phyloP scores from a whole-genome alignment of 2,888 invertebrate species.

The Diaprepes abbreviatus region DNA sequence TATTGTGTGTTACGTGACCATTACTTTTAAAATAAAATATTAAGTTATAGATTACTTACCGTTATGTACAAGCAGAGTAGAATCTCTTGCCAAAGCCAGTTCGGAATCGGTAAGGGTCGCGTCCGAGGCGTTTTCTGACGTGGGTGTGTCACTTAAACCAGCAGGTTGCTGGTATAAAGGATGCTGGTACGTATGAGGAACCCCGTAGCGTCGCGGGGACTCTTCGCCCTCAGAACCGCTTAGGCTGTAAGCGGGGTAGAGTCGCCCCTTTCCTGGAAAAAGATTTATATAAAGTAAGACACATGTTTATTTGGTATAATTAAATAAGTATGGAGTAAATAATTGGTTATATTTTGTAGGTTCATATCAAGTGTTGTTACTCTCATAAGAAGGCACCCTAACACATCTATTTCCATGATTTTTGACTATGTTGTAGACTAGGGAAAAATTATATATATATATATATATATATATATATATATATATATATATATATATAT shows the following conservation, averaged over 20 bases:
- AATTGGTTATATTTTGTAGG: no score
- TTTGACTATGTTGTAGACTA: no score
- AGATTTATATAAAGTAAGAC: no score
- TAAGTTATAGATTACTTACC: slow-evolving; percentile 78
- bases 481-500: background rate
- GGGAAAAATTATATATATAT: background rate
- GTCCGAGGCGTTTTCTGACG: slow-evolving; percentile 88
- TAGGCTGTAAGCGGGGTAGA: slow-evolving; percentile 86
- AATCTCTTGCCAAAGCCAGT: slow-evolving; percentile 84
- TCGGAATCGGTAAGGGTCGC: slow-evolving; percentile 88
- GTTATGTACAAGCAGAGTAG: slow-evolving; percentile 86
- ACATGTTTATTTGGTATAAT: no score
- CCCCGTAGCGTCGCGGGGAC: slow-evolving; percentile 71
- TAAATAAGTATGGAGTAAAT: no score
- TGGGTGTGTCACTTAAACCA: slow-evolving; percentile 83
- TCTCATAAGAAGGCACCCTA: no score
- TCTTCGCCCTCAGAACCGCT: slow-evolving; percentile 83
- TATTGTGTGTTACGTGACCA: no score
- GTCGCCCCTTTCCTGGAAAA: slow-evolving; percentile 80
- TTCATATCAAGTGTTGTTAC: no score
- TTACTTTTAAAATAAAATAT: no score
- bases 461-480: background rate
- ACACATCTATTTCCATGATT: no score
- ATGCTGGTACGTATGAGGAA: slow-evolving; percentile 71
- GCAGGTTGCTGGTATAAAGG: slow-evolving; percentile 68